Base-by-base conservation (phyloP, 2,113 vertebrate genomes). In the Pyxicephalus adspersus region DNA sequence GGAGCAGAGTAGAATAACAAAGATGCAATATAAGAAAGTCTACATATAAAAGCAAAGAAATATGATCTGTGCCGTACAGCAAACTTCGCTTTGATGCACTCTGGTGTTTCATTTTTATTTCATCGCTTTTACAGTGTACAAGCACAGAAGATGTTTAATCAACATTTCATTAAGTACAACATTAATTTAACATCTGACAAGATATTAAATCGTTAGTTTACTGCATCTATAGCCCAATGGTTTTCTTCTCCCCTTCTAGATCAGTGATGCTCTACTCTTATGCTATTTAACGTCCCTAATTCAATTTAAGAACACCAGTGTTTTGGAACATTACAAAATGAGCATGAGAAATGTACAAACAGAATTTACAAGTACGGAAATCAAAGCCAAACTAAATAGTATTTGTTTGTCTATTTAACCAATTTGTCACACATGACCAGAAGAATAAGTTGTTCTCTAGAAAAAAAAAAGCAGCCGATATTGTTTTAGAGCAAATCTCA, bases 111-210 rank as follows among this genome's bases (percentile, higher is more conserved):
- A 52, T 72, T 71, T 72, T 71, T 71, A 63, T 72, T 72, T 80
- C 60, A 72, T 72, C 28, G 50, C 54, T 60, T 79, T 22, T 77
- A 64, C 61, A 65, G 75, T 28, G 61, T 54, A 64, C 61, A 65
- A 54, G 25, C 19, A 22, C 75, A 65, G 60, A 31, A 28, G 50
- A 64, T 28, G 23, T 68, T 50, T 79, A 79, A 79, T 68, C 64
- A 79, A 79, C 77, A 79, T 79, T 79, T 68, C 64, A 79, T 79
- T 79, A 68, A 66, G 54, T 70, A 57, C 51, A 79, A 79, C 77
- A 79, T 79, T 79, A 79, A 79, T 79, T 60, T 70, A 68, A 77
- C 73, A 76, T 76, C 73, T 63, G 73, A 76, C 73, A 51, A 34
- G 73, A 63, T 76, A 76, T 76, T 76, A 63, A 63, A 63, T 45